Conservation (phyloP, 2,797 vertebrate species). For the Galagoides demidoff region DNA sequence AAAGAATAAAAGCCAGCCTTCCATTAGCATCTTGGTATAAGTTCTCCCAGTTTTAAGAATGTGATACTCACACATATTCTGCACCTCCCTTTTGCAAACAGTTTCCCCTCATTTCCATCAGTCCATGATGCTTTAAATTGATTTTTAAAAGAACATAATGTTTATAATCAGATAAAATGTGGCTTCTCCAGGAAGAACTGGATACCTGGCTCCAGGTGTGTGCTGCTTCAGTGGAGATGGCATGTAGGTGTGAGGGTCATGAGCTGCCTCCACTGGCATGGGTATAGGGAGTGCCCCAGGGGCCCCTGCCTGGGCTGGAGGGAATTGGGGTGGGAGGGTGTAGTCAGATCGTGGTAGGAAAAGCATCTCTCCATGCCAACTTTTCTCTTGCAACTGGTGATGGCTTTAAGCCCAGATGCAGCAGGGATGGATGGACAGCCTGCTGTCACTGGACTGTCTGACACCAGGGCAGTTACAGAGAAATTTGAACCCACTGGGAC, state of each 20-base stretch:
- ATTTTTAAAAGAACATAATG: neutral
- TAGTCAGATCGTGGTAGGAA: neutral
- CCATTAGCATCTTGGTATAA: neutral
- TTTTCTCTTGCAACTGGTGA: neutral
- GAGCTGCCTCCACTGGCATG: accelerated
- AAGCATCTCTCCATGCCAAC: neutral
- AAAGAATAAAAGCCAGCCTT: neutral
- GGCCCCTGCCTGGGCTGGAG: neutral
- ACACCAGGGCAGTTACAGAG: neutral
- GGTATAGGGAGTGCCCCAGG: neutral
- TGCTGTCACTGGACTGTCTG: neutral
- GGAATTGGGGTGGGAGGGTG: neutral
- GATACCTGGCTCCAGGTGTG: neutral
- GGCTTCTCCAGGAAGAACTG: neutral
- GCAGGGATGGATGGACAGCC: neutral
- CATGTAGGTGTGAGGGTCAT: neutral
- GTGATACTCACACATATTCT: no score
- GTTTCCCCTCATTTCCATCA: neutral
- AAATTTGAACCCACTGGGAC: neutral
- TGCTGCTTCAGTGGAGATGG: neutral
- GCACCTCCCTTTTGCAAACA: neutral
- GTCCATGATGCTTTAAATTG: neutral
- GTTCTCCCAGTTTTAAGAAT: neutral
- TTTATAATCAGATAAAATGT: neutral
- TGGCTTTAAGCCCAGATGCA: neutral